Base-by-base conservation (phyloP, 2,888 invertebrate genomes). In the Coenonympha arcania region DNA sequence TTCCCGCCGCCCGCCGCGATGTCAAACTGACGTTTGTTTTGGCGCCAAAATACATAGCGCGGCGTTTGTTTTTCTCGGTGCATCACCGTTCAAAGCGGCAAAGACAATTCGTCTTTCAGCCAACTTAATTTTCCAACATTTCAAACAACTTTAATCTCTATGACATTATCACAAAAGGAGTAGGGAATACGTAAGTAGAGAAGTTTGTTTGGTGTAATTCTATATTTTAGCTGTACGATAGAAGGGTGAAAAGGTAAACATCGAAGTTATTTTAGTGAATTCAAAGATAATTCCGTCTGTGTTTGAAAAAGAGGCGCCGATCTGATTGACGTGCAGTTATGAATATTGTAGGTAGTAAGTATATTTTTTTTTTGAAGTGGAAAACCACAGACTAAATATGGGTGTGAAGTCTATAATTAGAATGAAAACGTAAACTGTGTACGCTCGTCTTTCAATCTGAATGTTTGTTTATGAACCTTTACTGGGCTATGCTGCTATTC, bases 41-140 rank as follows among this genome's bases (percentile, higher is more conserved):
- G 83, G 82, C 85, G 85, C 85, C 83, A 79, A 85, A 85, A 84
- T 80, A 83, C 83, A 85, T 84, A 85, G 82, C 79, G 83, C 81
- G 73, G 66, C 66, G 84, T 82, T 83, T 85, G 82, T 85, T 85
- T 82, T 84, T 82, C 79, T 82, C 77, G 76, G 79, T 80, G 79
- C 76, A 82, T 82, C 80, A 79, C 55, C 56, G 78, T 71, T 69
- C 64, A 68, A 59, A 64, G 61, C 63, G 61, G 68, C 68, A 72
- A 73, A 72, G 65, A 68, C 60, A 62, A 61, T 58, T 61, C 65
- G 68, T 65, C 65, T 62, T 58, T 57, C 57, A 54, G 57, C 52
- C 58, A 58, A 63, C 62, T 56, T 44, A 48, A 54, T 53, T 59
- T 56, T 52, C 42, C 50, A 30, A 33, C 47, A 50, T 45, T 42